A percentile compares a stretch with the other conserved stretches of the same genome.
These are phyloP conservation scores for Bombycilla garrulus DNA, from an alignment of 2,113 vertebrate genomes.

Conservation along the genomic window DNA sequence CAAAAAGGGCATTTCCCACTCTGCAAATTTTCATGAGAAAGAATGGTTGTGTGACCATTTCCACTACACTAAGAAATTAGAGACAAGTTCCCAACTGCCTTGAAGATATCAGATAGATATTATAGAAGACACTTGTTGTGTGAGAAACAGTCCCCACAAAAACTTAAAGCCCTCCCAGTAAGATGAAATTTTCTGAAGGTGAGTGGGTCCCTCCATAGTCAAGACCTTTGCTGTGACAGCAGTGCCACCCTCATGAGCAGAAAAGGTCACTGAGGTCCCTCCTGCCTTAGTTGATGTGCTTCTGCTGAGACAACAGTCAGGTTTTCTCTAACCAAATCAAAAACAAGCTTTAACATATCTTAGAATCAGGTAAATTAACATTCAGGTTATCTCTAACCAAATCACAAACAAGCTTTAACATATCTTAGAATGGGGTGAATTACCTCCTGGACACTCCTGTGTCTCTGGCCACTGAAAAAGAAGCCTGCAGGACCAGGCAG, in stretches of 20 bases:
- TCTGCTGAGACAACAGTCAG: not conserved
- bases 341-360: not conserved
- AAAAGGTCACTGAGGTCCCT: not conserved
- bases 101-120: not conserved
- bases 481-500: not conserved
- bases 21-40: not conserved
- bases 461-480: not conserved
- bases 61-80: not conserved
- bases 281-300: not conserved
- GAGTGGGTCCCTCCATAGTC: not conserved
- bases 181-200: not conserved
- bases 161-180: not conserved
- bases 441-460: not conserved
- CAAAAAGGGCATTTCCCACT: not conserved
- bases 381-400: not conserved
- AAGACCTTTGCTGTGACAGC: not conserved
- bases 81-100: not conserved
- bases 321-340: not conserved
- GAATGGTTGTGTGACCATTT: not conserved
- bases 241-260: not conserved
- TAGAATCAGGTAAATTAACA: not conserved
- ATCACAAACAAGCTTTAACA: not conserved
- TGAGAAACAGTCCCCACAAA: not conserved
- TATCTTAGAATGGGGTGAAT: not conserved
- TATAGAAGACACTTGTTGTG: accelerated